Evolutionary conservation across 2,888 invertebrate species (phyloP).

Genomic region (Pilophorus perplexus): DNA sequence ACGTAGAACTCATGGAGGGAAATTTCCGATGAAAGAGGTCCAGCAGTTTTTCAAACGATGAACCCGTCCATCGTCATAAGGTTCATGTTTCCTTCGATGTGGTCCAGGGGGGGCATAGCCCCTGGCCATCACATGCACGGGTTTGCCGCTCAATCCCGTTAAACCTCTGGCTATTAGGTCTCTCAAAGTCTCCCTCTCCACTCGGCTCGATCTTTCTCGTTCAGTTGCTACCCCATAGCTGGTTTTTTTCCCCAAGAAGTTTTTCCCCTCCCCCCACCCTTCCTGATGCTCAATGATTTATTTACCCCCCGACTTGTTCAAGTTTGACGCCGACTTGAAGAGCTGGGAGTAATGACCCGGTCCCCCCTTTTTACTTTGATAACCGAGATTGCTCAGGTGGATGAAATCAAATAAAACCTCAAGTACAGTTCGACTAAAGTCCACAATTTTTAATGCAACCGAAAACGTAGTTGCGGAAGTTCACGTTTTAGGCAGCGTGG

Average conservation of each 20-base stretch:
- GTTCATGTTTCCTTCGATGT: no score
- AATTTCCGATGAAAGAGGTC: no score
- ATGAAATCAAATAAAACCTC: no score
- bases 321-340: slow-evolving; percentile 7
- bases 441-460: no score
- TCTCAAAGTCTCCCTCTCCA: neutral
- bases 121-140: slow-evolving; percentile 15
- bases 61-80: neutral
- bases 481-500: no score
- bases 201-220: neutral
- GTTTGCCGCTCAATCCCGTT: slow-evolving; percentile 19
- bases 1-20: no score
- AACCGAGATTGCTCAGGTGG: no score
- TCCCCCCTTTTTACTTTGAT: no score
- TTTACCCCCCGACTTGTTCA: neutral
- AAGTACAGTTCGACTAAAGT: no score
- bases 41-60: no score
- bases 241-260: neutral
- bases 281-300: neutral
- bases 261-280: neutral
- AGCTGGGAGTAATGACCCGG: neutral
- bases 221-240: neutral
- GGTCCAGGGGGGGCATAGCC: no score
- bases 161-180: slow-evolving; percentile 13
- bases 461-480: no score